Percentiles rank a stretch among this genome's conserved stretches.
Evolutionary conservation across 2,888 invertebrate species (phyloP).

Genomic region (Caenorhabditis sp.): DNA sequence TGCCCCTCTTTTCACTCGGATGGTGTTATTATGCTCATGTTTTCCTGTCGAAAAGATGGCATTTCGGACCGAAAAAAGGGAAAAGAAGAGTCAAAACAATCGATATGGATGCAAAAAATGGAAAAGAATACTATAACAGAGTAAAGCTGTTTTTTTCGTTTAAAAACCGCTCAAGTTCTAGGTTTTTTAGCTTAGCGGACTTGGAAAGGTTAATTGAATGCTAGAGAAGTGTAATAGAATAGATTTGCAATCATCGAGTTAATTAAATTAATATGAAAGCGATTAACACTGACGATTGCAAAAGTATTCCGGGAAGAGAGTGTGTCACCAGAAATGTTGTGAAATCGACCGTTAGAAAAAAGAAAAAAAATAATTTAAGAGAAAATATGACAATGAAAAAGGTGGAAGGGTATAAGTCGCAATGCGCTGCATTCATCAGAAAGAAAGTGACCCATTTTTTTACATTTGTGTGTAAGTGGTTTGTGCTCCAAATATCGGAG

Average conservation of each 20-base stretch:
- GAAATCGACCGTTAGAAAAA: slow-evolving; percentile 50
- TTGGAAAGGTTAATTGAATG: slow-evolving; percentile 44
- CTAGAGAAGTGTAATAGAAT: slow-evolving; percentile 27
- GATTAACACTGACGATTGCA: slow-evolving; percentile 34
- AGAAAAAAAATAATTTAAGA: slow-evolving; percentile 46
- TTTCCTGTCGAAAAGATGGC: slow-evolving; percentile 16
- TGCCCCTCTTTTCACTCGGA: slow-evolving; percentile 20
- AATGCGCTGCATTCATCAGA: slow-evolving; percentile 59
- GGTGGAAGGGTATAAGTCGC: slow-evolving; percentile 26
- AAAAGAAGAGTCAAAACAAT: slow-evolving; percentile 28
- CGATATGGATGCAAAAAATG: slow-evolving; percentile 53
- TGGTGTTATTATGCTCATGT: slow-evolving; percentile 30
- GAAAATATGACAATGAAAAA: slow-evolving; percentile 57
- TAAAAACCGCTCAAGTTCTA: slow-evolving; percentile 54
- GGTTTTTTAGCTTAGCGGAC: slow-evolving; percentile 37
- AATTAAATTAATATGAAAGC: slow-evolving; percentile 4
- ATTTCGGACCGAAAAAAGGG: slow-evolving; percentile 20
- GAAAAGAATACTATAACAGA: slow-evolving; percentile 45
- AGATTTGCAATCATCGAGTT: slow-evolving; percentile 31
- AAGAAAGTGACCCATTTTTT: slow-evolving; percentile 61
- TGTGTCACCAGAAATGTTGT: slow-evolving; percentile 51
- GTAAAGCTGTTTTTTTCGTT: slow-evolving; percentile 55
- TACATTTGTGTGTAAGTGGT: slow-evolving; percentile 53
- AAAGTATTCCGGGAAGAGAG: slow-evolving; percentile 21
- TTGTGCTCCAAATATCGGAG: slow-evolving; percentile 32